Evolutionary conservation across 2,888 invertebrate species (phyloP).

Genomic region (Tipula helvola): DNA sequence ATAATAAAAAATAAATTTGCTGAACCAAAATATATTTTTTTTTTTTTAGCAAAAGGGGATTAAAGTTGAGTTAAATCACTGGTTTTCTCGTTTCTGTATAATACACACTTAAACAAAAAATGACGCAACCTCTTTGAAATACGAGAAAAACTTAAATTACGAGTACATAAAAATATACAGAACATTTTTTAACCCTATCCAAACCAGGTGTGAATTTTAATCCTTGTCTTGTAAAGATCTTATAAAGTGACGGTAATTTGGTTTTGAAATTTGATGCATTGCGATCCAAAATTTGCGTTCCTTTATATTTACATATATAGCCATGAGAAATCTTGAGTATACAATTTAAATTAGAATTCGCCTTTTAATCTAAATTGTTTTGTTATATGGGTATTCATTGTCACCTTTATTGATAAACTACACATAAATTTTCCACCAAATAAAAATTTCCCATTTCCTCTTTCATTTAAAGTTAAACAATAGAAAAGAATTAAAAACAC

Average conservation of each 20-base stretch:
- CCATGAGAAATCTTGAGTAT: not conserved
- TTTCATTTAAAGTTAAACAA: not conserved
- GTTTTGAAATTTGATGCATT: not conserved
- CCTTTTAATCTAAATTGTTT: not conserved
- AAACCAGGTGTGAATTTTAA: not conserved
- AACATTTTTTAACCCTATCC: not conserved
- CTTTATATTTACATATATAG: not conserved
- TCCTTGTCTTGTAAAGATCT: not conserved
- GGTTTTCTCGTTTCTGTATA: not conserved
- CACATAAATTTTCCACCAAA: not conserved
- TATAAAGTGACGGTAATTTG: not conserved
- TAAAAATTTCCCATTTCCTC: not conserved
- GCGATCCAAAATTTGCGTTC: not conserved
- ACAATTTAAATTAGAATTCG: not conserved
- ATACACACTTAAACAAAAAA: not conserved
- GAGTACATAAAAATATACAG: not conserved
- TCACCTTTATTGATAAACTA: slow-evolving; percentile 4
- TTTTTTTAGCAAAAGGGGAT: not conserved
- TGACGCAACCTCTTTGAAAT: not conserved
- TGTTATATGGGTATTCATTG: not conserved
- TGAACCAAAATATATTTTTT: not conserved
- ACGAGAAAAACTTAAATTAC: not conserved
- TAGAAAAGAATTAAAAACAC: not conserved
- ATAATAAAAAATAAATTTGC: not conserved
- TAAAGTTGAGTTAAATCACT: not conserved